These are phyloP conservation scores for Phainopepla nitens DNA, from an alignment of 2,113 vertebrate genomes.

Conservation along the genomic window DNA sequence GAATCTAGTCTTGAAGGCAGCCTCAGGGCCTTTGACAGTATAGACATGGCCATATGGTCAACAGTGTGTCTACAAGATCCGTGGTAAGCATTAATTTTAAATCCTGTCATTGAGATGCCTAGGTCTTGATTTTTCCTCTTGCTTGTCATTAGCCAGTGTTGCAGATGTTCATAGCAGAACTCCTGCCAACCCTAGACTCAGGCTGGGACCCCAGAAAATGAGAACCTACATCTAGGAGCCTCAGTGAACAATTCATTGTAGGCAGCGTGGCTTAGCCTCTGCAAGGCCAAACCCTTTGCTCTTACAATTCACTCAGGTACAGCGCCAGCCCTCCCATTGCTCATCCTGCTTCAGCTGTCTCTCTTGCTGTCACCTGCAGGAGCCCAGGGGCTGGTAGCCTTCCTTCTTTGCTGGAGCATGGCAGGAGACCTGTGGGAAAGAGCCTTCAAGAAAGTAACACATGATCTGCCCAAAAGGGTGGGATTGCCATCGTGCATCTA, in stretches of 20 bases:
- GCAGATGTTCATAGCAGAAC: neutral
- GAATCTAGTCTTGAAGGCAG: conserved; percentile 7
- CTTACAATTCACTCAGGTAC: neutral
- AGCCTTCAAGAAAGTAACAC: fast-evolving
- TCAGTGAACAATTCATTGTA: neutral
- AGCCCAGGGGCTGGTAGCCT: neutral
- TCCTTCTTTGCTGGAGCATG: neutral
- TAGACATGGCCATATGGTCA: conserved; percentile 3
- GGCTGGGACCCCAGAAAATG: neutral
- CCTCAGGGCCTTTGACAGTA: neutral
- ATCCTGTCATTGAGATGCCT: neutral
- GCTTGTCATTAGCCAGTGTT: neutral
- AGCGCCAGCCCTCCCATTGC: neutral
- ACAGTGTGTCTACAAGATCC: neutral
- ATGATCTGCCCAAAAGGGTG: neutral
- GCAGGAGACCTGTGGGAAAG: neutral
- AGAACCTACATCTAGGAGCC: neutral
- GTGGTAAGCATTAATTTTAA: neutral
- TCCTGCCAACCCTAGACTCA: neutral
- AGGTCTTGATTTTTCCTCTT: neutral
- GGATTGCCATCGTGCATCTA: neutral
- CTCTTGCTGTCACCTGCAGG: neutral
- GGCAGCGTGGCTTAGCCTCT: neutral
- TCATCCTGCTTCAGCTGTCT: neutral
- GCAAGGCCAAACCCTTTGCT: fast-evolving